Conservation (phyloP, 2,113 vertebrate genomes). For the Equus quagga region DNA sequence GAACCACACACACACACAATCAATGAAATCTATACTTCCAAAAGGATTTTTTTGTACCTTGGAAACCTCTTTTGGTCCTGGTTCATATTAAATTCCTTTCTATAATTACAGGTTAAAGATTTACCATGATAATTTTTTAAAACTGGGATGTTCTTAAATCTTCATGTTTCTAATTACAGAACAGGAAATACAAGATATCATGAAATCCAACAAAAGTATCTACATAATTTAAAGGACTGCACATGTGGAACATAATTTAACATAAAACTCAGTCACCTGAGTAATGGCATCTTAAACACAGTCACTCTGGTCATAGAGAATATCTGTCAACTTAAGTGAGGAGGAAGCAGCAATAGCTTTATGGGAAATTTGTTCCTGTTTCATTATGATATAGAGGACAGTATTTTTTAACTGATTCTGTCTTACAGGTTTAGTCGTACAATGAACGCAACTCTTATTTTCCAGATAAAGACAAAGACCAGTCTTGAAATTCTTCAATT, state of each 20-base stretch:
- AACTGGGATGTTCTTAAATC: constrained; percentile 23
- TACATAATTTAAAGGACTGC: constrained; percentile 9
- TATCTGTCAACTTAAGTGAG: background rate
- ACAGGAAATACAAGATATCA: constrained; percentile 2
- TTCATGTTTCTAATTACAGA: constrained; percentile 38
- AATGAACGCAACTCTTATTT: background rate
- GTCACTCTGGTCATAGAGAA: background rate
- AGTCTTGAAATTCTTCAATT: background rate
- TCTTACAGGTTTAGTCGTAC: background rate
- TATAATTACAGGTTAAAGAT: constrained; percentile 23
- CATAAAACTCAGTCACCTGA: background rate
- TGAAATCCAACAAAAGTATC: constrained; percentile 16
- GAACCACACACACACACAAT: background rate
- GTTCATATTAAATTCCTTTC: constrained; percentile 44
- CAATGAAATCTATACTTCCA: constrained; percentile 37
- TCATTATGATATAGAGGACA: background rate
- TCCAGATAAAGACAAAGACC: background rate
- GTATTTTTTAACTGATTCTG: background rate
- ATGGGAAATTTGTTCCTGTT: background rate
- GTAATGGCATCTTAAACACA: constrained; percentile 38
- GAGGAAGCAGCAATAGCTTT: background rate
- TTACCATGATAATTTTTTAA: constrained; percentile 50
- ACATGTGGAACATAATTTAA: constrained; percentile 39
- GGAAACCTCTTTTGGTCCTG: background rate
- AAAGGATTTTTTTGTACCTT: constrained; percentile 32